Conservation (phyloP, 2,113 vertebrate species). For the Gadus macrocephalus region DNA sequence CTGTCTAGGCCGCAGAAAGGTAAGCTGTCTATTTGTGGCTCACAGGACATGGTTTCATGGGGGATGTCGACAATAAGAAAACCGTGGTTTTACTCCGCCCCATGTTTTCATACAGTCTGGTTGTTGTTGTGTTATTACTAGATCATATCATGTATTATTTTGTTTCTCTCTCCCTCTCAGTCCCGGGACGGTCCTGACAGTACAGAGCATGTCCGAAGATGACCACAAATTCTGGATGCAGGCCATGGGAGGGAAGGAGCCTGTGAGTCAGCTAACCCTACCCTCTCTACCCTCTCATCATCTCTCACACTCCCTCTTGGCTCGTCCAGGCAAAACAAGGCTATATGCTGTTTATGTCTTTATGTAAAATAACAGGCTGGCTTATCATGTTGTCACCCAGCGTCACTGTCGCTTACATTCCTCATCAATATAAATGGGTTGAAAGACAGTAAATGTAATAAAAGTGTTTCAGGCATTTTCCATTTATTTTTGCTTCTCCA, state of each 20-base stretch:
- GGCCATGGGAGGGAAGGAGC: slow-evolving; percentile 93
- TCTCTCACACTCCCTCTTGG: slow-evolving; percentile 15
- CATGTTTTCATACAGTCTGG: too few species aligned
- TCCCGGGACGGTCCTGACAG: slow-evolving; percentile 81
- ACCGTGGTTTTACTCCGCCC: too few species aligned
- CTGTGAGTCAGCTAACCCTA: slow-evolving; percentile 73
- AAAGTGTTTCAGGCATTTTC: not conserved
- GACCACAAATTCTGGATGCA: slow-evolving; percentile 92
- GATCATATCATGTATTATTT: too few species aligned
- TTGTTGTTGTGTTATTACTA: too few species aligned
- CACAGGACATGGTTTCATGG: too few species aligned
- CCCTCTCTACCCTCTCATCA: slow-evolving; percentile 31
- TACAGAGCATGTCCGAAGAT: slow-evolving; percentile 92
- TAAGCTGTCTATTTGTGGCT: too few species aligned
- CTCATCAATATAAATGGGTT: not conserved
- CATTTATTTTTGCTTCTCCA: slow-evolving; percentile 36
- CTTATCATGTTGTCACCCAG: too few species aligned
- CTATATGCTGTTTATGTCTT: not conserved
- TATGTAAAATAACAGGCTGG: too few species aligned
- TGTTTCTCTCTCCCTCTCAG: slow-evolving; percentile 57
- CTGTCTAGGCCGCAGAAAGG: too few species aligned
- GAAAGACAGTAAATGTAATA: not conserved
- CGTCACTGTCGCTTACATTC: too few species aligned
- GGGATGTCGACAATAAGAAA: too few species aligned
- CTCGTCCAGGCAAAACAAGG: not conserved